Evolutionary conservation across 1,140 invertebrate genomes (phyloP).

Genomic region (Andricus grossulariae): DNA sequence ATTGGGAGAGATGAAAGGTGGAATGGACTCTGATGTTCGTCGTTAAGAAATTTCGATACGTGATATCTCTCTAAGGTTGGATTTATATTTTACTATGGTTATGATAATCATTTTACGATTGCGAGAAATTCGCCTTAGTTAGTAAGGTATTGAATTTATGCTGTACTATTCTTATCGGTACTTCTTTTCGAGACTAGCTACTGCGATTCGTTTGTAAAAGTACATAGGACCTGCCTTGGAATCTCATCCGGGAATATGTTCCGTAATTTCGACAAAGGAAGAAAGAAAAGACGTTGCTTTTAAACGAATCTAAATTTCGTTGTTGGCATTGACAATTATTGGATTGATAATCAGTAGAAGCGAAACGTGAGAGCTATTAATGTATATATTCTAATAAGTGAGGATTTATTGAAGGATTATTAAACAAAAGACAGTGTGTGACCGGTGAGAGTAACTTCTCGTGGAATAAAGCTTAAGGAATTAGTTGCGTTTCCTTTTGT

Average conservation of each 20-base stretch:
- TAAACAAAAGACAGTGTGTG: constrained; percentile 16
- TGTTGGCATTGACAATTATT: constrained; percentile 13
- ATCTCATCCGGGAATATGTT: background rate
- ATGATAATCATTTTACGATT: constrained; percentile 51
- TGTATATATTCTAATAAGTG: constrained; percentile 10
- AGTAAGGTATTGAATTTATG: constrained; percentile 17
- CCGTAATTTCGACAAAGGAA: background rate
- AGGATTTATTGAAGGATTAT: constrained; percentile 4
- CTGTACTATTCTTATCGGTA: background rate
- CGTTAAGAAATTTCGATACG: constrained; percentile 33
- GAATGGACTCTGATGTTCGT: constrained; percentile 3
- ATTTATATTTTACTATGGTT: constrained; percentile 54
- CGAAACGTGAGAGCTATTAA: background rate
- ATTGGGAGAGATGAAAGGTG: background rate
- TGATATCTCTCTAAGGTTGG: constrained; percentile 44
- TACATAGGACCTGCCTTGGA: background rate
- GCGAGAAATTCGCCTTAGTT: constrained; percentile 18
- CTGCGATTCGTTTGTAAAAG: constrained; percentile 3
- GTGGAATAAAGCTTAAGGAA: constrained; percentile 10
- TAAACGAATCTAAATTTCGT: constrained; percentile 8
- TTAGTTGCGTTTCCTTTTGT: background rate
- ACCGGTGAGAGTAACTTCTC: background rate
- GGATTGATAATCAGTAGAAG: background rate
- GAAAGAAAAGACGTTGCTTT: constrained; percentile 3
- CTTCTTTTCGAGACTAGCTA: constrained; percentile 28